phyloP scores from a whole-genome alignment of 2,797 vertebrate genomes.

The Neopelma chrysocephalum region DNA sequence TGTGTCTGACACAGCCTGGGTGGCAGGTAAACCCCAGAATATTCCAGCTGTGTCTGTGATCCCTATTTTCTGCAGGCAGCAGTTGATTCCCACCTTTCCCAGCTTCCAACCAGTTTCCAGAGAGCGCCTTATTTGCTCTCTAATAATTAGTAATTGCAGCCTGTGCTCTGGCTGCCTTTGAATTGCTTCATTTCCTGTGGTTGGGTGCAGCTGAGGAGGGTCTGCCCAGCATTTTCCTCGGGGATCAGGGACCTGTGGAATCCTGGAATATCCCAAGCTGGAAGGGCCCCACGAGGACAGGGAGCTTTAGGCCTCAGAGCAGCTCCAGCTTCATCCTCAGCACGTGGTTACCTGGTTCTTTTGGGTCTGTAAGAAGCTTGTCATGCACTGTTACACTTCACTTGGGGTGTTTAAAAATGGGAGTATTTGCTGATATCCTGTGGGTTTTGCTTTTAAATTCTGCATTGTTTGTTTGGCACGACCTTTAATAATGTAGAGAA shows the following conservation, averaged over 20 bases:
- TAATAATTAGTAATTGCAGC: not conserved
- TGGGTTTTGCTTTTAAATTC: not conserved
- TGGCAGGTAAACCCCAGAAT: not conserved
- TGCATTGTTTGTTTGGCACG: rapidly evolving
- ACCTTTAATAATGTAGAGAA: rapidly evolving
- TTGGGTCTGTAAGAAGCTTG: not conserved
- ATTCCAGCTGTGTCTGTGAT: rapidly evolving
- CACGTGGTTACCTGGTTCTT: not conserved
- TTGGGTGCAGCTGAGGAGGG: not conserved
- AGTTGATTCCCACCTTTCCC: not conserved
- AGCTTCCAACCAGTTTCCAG: not conserved
- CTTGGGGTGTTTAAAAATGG: rapidly evolving
- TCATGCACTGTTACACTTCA: rapidly evolving
- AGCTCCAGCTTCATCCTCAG: not conserved
- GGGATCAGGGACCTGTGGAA: not conserved
- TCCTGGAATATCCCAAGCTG: not conserved
- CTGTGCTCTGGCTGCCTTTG: not conserved
- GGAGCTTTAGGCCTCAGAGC: not conserved
- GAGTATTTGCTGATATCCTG: not conserved
- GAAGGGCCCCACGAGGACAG: not conserved
- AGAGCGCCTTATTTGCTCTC: not conserved
- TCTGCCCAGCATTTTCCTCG: not conserved
- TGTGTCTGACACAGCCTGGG: not conserved
- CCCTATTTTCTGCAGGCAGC: not conserved
- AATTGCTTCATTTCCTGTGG: not conserved